phyloP scores from a whole-genome alignment of 2,797 vertebrate species.

The Mareca strepera region DNA sequence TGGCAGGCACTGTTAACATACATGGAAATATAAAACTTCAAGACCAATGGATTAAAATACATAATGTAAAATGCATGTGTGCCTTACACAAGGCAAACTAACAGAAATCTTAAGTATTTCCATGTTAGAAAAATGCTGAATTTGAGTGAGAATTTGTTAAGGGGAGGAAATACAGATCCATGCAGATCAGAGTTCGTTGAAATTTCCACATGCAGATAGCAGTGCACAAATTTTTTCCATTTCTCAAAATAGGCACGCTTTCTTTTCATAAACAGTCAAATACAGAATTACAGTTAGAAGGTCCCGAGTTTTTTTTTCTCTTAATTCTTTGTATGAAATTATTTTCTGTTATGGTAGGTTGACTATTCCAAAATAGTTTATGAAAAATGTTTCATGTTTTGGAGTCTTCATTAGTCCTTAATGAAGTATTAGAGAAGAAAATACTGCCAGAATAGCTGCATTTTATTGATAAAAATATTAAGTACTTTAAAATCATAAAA shows the following conservation, averaged over 20 bases:
- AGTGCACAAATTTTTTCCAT: background rate
- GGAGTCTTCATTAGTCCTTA: background rate
- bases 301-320: background rate
- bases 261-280: background rate
- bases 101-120: background rate
- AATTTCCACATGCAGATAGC: background rate
- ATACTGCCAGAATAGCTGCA: background rate
- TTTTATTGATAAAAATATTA: background rate
- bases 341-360: background rate
- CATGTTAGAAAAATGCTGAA: background rate
- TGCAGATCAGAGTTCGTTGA: background rate
- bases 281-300: background rate
- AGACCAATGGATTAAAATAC: background rate
- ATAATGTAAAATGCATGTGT: background rate
- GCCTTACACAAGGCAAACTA: background rate
- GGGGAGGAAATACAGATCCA: background rate
- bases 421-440: background rate
- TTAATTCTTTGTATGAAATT: background rate
- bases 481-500: background rate
- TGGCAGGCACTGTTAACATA: background rate
- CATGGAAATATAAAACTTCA: background rate
- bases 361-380: background rate
- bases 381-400: background rate
- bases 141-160: background rate
- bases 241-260: background rate